These are phyloP conservation scores for Echeneis naucrates DNA, from an alignment of 2,797 vertebrate species.

Conservation along the genomic window DNA sequence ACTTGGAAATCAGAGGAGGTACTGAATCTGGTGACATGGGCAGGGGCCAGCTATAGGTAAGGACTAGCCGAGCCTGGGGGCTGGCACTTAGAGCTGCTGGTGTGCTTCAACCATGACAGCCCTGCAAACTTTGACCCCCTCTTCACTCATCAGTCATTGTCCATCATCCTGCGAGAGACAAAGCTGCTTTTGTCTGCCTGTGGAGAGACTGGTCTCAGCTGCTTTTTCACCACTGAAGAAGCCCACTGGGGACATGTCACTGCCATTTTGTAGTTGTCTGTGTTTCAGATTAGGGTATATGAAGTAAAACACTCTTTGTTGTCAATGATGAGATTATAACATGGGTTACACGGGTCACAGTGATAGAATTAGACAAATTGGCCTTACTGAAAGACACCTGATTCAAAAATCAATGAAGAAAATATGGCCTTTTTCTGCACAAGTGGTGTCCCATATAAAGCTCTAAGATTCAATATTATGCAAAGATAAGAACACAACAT, in stretches of 20 bases:
- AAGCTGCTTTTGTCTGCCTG: slow-evolving; percentile 72
- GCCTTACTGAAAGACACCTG: not conserved
- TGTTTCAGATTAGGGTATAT: slow-evolving; percentile 65
- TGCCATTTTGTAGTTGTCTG: slow-evolving; percentile 60
- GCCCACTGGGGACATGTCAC: slow-evolving; percentile 53
- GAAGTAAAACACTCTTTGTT: slow-evolving; percentile 65
- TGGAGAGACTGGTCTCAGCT: slow-evolving; percentile 60
- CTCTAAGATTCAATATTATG: slow-evolving; percentile 20
- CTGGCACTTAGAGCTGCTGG: slow-evolving; percentile 25
- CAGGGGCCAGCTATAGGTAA: slow-evolving; percentile 20
- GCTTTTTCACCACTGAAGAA: slow-evolving; percentile 62
- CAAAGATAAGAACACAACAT: slow-evolving; percentile 45
- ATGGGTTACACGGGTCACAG: not conserved
- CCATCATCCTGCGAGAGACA: slow-evolving; percentile 70
- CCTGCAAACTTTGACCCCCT: slow-evolving; percentile 62
- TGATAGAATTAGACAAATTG: slow-evolving; percentile 8
- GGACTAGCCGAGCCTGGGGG: slow-evolving; percentile 34
- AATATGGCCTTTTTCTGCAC: not conserved
- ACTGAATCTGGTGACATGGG: slow-evolving; percentile 5
- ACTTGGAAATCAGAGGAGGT: slow-evolving; percentile 16
- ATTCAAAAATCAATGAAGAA: not conserved
- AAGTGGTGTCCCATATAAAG: not conserved
- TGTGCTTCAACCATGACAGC: slow-evolving; percentile 48
- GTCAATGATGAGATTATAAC: slow-evolving; percentile 64
- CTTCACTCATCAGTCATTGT: slow-evolving; percentile 76